These are phyloP conservation scores for Alligator sinensis DNA, from an alignment of 2,113 vertebrate species.

Conservation along the genomic window DNA sequence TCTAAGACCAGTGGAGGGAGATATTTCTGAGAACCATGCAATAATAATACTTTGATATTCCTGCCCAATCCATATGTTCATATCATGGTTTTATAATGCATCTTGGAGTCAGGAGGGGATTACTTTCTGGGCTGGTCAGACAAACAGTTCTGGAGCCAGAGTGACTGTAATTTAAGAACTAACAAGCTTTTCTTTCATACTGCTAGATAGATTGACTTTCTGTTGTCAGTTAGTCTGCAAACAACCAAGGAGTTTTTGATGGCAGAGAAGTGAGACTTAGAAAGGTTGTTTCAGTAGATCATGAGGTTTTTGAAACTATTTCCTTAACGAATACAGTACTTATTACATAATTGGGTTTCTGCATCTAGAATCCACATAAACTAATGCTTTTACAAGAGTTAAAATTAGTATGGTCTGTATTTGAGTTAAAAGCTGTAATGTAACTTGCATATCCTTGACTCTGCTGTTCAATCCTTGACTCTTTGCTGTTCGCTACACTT, in stretches of 20 bases:
- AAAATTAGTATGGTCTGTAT: not conserved
- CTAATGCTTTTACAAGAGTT: not conserved
- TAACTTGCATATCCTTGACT: not conserved
- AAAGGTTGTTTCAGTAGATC: not conserved
- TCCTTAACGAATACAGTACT: not conserved
- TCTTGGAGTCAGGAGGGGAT: slow-evolving; percentile 21
- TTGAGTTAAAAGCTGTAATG: not conserved
- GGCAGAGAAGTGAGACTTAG: not conserved
- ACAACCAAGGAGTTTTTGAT: not conserved
- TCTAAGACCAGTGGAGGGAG: no score
- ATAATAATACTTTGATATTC: not conserved
- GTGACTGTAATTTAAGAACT: not conserved
- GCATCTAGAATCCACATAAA: not conserved
- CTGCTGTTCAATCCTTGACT: not conserved
- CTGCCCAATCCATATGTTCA: slow-evolving; percentile 37
- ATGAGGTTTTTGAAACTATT: not conserved
- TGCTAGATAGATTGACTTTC: not conserved
- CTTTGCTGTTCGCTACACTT: not conserved
- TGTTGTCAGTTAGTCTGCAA: not conserved
- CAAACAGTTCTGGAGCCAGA: accelerated
- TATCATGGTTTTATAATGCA: not conserved
- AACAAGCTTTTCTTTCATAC: not conserved
- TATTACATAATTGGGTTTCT: accelerated
- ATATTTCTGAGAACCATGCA: no score
- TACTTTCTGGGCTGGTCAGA: slow-evolving; percentile 23